phyloP scores from a whole-genome alignment of 1,140 invertebrate genomes.

The Ceratina japonica region DNA sequence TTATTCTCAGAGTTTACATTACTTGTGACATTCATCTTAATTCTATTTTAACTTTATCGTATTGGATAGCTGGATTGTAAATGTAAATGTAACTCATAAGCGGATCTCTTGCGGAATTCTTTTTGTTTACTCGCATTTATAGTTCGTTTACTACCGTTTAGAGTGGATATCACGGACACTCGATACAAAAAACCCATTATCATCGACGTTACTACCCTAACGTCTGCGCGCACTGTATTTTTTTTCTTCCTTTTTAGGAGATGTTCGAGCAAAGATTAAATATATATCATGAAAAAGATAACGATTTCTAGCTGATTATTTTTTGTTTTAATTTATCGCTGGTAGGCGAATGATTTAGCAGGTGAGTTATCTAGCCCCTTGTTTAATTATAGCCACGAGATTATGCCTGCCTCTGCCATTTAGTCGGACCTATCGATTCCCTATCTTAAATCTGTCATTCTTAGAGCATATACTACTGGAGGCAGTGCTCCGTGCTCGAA shows the following conservation, averaged over 20 bases:
- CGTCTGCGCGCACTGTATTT: neutral
- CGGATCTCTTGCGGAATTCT: slow-evolving; percentile 57
- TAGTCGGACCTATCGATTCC: slow-evolving; percentile 2
- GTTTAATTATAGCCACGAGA: slow-evolving; percentile 32
- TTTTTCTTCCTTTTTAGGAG: neutral
- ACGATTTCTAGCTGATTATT: neutral
- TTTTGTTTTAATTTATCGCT: too few species aligned
- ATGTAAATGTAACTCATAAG: slow-evolving; percentile 63
- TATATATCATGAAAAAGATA: slow-evolving; percentile 6
- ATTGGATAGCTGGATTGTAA: slow-evolving; percentile 65
- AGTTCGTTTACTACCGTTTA: slow-evolving; percentile 57
- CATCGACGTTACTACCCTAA: neutral
- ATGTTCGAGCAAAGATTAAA: neutral
- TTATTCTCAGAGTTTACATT: slow-evolving; percentile 64
- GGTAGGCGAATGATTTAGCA: neutral
- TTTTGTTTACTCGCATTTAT: slow-evolving; percentile 36
- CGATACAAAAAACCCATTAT: slow-evolving; percentile 7
- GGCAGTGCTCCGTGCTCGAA: too few species aligned
- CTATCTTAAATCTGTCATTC: slow-evolving; percentile 7
- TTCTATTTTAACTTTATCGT: slow-evolving; percentile 59
- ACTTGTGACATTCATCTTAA: slow-evolving; percentile 68
- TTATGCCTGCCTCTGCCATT: slow-evolving; percentile 9
- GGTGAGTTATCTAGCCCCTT: slow-evolving; percentile 7
- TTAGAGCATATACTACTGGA: too few species aligned
- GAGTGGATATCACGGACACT: slow-evolving; percentile 52